Conservation (phyloP, 92 coral and sea anemone species). For the Epizoanthus scotinus region DNA sequence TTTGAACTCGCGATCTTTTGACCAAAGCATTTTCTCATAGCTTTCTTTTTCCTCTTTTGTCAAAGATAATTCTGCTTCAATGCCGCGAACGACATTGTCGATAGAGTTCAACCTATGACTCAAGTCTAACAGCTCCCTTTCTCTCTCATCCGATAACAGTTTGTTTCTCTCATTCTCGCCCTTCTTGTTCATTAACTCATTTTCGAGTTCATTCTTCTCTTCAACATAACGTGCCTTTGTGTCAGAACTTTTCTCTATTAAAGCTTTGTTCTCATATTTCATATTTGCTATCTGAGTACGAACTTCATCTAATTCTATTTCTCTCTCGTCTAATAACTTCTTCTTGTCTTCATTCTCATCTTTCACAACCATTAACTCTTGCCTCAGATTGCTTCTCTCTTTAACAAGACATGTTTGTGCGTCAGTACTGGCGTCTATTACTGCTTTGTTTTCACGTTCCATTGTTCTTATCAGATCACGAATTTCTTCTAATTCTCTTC, state of each 20-base stretch:
- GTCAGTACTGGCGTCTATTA: background rate
- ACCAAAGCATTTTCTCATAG: constrained; percentile 28
- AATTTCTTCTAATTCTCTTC: background rate
- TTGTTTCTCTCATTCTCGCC: constrained; percentile 15
- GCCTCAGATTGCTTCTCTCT: constrained; percentile 4
- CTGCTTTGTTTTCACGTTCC: background rate
- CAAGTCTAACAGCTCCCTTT: constrained; percentile 16
- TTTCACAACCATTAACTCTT: background rate
- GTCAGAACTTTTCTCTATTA: background rate
- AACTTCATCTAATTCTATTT: constrained; percentile 9
- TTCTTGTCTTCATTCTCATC: constrained; percentile 8
- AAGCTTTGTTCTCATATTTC: constrained; percentile 20
- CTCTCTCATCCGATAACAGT: constrained; percentile 30
- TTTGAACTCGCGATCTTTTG: constrained; percentile 46
- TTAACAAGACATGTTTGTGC: background rate
- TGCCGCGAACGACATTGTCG: constrained; percentile 26
- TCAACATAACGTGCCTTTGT: background rate
- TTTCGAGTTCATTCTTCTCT: constrained; percentile 8
- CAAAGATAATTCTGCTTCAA: constrained; percentile 29
- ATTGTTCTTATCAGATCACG: background rate
- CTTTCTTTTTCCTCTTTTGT: constrained; percentile 33
- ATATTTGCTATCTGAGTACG: constrained; percentile 13
- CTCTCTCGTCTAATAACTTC: background rate
- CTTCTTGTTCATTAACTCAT: background rate
- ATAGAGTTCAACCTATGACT: constrained; percentile 22